These are phyloP conservation scores for Bufotes viridis DNA, from an alignment of 2,797 vertebrate species.

Conservation along the genomic window DNA sequence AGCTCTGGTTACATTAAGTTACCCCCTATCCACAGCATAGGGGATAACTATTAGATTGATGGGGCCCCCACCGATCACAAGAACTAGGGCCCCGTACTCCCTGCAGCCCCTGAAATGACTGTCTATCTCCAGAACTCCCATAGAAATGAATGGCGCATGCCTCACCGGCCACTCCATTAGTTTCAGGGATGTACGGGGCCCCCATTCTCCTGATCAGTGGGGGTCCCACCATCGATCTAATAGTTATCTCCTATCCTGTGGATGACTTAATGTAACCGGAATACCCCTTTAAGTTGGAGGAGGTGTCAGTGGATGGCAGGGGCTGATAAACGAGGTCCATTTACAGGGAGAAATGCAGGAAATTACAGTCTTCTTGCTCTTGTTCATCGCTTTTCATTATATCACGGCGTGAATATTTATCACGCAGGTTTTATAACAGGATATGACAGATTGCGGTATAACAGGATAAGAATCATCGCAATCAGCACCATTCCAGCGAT, in stretches of 20 bases:
- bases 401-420: conserved; percentile 11
- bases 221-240: too few relatives aligned
- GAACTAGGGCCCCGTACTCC: too few relatives aligned
- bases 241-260: too few relatives aligned
- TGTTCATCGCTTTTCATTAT: conserved; percentile 34
- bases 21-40: neutral
- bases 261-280: too few relatives aligned
- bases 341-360: conserved; percentile 28
- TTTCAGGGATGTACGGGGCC: too few relatives aligned
- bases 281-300: neutral
- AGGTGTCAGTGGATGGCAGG: neutral
- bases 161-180: too few relatives aligned
- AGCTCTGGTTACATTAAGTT: neutral
- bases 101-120: too few relatives aligned
- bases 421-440: neutral
- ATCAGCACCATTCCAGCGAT: neutral
- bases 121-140: too few relatives aligned
- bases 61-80: too few relatives aligned
- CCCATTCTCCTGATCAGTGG: too few relatives aligned
- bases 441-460: conserved; percentile 7
- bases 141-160: too few relatives aligned
- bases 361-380: conserved; percentile 28
- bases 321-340: neutral
- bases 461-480: conserved; percentile 25
- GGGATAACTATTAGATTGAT: too few relatives aligned